phyloP scores from a whole-genome alignment of 2,797 vertebrate species.

The Taenioides sp. region DNA sequence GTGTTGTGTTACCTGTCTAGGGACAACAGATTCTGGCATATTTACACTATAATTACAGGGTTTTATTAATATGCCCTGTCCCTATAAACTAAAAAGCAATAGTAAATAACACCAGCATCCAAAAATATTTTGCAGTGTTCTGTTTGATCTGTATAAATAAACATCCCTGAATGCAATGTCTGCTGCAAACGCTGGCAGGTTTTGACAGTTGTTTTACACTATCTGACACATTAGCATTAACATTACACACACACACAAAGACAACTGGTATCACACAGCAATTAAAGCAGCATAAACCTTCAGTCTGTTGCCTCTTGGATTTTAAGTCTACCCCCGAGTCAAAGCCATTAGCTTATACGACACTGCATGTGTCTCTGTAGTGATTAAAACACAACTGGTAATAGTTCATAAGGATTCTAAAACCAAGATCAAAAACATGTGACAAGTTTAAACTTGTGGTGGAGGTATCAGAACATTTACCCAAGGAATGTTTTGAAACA shows the following conservation, averaged over 20 bases:
- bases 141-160: background rate
- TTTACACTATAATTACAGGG: too few relatives aligned
- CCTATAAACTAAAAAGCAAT: background rate
- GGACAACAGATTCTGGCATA: too few relatives aligned
- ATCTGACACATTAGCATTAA: background rate
- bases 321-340: slow-evolving; percentile 1
- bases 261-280: background rate
- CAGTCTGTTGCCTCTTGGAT: background rate
- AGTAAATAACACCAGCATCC: too few relatives aligned
- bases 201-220: background rate
- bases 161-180: background rate
- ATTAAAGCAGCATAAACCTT: background rate
- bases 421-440: slow-evolving; percentile 1
- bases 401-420: slow-evolving; percentile 1
- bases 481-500: background rate
- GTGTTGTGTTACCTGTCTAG: too few relatives aligned
- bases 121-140: too few relatives aligned
- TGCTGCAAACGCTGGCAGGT: background rate
- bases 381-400: slow-evolving; percentile 1
- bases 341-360: slow-evolving; percentile 21
- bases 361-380: slow-evolving; percentile 2
- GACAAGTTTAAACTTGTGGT: background rate
- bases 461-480: background rate
- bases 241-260: background rate
- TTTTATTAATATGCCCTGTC: background rate